Percentiles rank a stretch among this genome's conserved stretches.
Conservation (phyloP, 2,113 vertebrate species). For the Tautogolabrus adspersus region DNA sequence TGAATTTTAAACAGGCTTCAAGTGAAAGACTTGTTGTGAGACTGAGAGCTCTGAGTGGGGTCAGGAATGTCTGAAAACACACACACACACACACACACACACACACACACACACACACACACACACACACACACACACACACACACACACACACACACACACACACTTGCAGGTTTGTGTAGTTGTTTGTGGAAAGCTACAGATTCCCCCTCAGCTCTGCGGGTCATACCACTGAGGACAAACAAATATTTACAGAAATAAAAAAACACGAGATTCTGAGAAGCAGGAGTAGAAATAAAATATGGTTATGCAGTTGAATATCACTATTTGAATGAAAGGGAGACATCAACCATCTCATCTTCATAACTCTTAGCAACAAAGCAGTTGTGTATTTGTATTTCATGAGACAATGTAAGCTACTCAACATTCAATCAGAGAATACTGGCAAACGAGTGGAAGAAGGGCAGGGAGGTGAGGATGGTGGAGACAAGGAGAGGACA, state of each 20-base stretch:
- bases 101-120: slow-evolving; percentile 25
- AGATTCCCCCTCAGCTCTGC: slow-evolving; percentile 11
- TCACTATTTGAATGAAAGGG: too few relatives aligned
- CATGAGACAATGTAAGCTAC: too few relatives aligned
- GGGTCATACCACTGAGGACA: slow-evolving; percentile 10
- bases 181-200: slow-evolving; percentile 30
- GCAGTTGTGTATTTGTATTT: too few relatives aligned
- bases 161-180: neutral
- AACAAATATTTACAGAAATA: slow-evolving; percentile 46
- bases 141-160: slow-evolving; percentile 1
- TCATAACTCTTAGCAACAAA: too few relatives aligned
- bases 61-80: slow-evolving; percentile 73
- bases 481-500: too few relatives aligned
- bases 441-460: too few relatives aligned
- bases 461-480: too few relatives aligned
- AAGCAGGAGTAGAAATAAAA: neutral
- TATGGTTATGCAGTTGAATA: neutral
- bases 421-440: too few relatives aligned
- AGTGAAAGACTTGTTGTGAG: slow-evolving; percentile 77
- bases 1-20: slow-evolving; percentile 70
- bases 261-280: neutral
- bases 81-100: slow-evolving; percentile 30
- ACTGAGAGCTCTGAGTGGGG: slow-evolving; percentile 69
- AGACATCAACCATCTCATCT: too few relatives aligned
- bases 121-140: slow-evolving; percentile 14